Conservation (phyloP, 2,797 vertebrate genomes). For the Sylvilagus floridanus region DNA sequence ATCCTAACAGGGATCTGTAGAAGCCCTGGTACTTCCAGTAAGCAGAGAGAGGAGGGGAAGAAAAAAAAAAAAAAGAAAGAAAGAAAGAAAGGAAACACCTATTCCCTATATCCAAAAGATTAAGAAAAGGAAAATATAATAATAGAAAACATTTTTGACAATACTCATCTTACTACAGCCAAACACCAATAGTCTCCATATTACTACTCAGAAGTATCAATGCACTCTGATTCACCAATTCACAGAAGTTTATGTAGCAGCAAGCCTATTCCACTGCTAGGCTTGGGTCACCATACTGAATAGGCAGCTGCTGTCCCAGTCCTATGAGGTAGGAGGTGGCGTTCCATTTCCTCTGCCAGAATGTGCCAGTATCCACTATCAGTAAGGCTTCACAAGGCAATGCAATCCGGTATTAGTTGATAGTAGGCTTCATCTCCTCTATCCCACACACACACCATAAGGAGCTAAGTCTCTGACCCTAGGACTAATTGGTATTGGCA, state of each 20-base stretch:
- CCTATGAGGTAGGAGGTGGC: background rate
- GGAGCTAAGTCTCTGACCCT: background rate
- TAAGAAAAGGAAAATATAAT: background rate
- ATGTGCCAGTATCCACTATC: background rate
- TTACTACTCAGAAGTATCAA: background rate
- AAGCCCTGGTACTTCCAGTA: background rate
- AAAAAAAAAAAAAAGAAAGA: background rate
- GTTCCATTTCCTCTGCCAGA: background rate
- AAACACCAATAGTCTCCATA: background rate
- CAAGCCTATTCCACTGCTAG: background rate
- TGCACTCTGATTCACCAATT: background rate
- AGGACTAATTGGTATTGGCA: background rate
- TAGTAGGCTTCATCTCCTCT: background rate
- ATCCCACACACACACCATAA: background rate
- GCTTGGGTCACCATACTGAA: background rate
- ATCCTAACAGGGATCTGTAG: background rate
- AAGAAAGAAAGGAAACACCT: background rate
- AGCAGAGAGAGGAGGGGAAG: background rate
- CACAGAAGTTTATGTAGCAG: background rate
- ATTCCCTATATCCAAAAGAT: background rate
- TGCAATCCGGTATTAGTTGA: background rate
- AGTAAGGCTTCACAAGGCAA: background rate
- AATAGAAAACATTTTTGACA: background rate
- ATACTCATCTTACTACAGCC: background rate
- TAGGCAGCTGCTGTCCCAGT: background rate